Conservation (phyloP, 2,797 vertebrate genomes). For the Myotis daubentonii region DNA sequence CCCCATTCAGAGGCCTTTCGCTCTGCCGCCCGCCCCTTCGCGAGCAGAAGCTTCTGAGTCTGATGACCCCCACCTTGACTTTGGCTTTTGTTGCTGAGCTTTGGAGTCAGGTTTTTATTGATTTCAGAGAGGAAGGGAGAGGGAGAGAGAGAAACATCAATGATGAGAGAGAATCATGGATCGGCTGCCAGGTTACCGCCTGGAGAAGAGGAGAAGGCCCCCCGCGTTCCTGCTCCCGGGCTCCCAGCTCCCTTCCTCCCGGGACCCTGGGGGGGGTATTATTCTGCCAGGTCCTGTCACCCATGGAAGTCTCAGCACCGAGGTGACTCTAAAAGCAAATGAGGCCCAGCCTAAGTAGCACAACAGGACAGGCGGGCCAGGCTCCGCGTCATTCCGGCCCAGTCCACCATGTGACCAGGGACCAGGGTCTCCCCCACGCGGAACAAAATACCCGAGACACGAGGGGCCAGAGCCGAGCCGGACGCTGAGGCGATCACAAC, state of each 20-base stretch:
- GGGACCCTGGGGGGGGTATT: neutral
- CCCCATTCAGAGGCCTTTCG: too few relatives aligned
- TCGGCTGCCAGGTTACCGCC: too few relatives aligned
- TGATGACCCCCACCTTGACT: neutral
- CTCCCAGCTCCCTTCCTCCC: too few relatives aligned
- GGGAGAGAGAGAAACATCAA: too few relatives aligned
- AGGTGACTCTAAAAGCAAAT: slow-evolving; percentile 27
- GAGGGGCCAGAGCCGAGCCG: neutral
- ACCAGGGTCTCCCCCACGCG: neutral
- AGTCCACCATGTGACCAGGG: neutral
- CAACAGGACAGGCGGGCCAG: neutral
- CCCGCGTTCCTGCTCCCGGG: too few relatives aligned
- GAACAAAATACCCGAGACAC: slow-evolving; percentile 4
- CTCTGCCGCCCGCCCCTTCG: too few relatives aligned
- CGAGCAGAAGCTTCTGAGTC: too few relatives aligned
- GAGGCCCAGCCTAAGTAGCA: neutral
- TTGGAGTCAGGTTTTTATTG: neutral
- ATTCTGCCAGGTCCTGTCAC: neutral
- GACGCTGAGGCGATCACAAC: neutral
- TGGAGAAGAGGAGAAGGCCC: neutral
- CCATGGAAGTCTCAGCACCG: neutral
- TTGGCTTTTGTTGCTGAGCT: neutral
- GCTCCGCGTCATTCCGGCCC: neutral
- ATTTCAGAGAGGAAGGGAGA: too few relatives aligned
- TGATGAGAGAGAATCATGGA: too few relatives aligned